Evolutionary conservation across 2,113 vertebrate species (phyloP).

Genomic region (Catharus fuscescens): DNA sequence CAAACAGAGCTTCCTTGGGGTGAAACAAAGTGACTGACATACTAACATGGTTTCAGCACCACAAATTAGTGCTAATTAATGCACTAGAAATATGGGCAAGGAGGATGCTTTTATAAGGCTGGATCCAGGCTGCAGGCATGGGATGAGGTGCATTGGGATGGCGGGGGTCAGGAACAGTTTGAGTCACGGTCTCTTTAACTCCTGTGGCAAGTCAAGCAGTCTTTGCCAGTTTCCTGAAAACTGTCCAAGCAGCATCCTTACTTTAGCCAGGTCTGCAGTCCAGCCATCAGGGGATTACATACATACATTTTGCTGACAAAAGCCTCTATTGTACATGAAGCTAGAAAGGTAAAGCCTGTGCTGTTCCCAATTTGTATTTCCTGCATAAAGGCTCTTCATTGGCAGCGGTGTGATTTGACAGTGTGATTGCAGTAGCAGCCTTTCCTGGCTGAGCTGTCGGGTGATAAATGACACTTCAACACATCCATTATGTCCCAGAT

Average conservation of each 20-base stretch:
- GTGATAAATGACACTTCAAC: neutral
- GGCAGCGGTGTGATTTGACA: neutral
- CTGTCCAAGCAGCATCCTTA: neutral
- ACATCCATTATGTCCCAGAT: rapidly evolving
- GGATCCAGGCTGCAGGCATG: neutral
- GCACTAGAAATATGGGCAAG: neutral
- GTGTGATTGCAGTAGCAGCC: neutral
- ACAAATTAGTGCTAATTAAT: neutral
- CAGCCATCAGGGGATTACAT: neutral
- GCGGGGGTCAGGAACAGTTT: neutral
- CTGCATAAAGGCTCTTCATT: neutral
- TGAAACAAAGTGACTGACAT: neutral
- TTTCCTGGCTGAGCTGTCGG: neutral
- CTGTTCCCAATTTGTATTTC: neutral
- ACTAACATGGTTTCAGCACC: neutral
- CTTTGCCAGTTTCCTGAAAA: slow-evolving; percentile 1
- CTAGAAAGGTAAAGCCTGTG: neutral
- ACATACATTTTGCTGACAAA: neutral
- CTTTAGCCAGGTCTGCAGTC: neutral
- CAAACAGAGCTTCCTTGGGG: neutral
- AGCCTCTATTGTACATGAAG: neutral
- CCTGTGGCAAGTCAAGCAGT: neutral
- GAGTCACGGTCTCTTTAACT: rapidly evolving
- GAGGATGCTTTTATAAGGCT: neutral
- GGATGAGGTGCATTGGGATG: neutral